Conservation (phyloP, 1,140 invertebrate genomes). For the Dufourea novaeangliae region DNA sequence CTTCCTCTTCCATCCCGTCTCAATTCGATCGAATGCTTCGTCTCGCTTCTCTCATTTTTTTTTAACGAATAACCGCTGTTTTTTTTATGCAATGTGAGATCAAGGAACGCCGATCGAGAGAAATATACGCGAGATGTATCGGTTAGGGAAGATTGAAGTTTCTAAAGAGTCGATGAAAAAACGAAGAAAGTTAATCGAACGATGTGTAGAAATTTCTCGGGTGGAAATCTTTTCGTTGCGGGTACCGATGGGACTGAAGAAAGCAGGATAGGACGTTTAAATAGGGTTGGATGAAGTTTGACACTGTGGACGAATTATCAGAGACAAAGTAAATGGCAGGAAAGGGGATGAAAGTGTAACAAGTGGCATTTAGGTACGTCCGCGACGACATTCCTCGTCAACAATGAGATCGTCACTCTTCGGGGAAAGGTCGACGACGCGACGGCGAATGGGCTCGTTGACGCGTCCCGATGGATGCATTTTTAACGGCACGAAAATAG, state of each 20-base stretch:
- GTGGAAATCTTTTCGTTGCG: too few relatives aligned
- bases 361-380: not conserved
- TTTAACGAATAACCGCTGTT: constrained; percentile 20
- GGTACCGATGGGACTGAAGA: too few relatives aligned
- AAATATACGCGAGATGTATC: not conserved
- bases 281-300: too few relatives aligned
- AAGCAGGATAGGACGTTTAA: too few relatives aligned
- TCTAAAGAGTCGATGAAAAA: too few relatives aligned
- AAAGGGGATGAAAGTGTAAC: not conserved
- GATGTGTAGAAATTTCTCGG: too few relatives aligned
- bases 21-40: constrained; percentile 43
- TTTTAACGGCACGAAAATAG: constrained; percentile 78
- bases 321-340: not conserved
- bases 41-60: constrained; percentile 32
- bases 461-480: constrained; percentile 74
- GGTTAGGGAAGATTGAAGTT: constrained; percentile 4
- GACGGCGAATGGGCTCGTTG: constrained; percentile 68
- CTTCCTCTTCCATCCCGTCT: constrained; percentile 36
- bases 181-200: too few relatives aligned
- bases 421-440: constrained; percentile 62
- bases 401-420: constrained; percentile 1
- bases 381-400: constrained; percentile 2
- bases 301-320: too few relatives aligned
- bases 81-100: constrained; percentile 25
- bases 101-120: constrained; percentile 36